These are phyloP conservation scores for Microcebus tavaratra DNA, from an alignment of 2,113 vertebrate species.

Conservation along the genomic window DNA sequence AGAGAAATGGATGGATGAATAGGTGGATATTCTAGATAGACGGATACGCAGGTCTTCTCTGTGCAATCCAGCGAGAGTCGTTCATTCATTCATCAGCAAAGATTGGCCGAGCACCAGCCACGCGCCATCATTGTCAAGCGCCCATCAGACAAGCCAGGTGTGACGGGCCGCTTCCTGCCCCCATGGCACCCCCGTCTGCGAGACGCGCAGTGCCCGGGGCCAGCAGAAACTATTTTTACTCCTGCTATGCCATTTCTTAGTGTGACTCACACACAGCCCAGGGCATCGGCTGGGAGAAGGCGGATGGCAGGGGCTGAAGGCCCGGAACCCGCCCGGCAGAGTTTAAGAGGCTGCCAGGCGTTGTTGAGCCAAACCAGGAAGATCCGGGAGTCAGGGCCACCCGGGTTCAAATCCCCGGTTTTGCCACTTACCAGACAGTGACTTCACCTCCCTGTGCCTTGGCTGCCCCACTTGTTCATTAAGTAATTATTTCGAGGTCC, in stretches of 20 bases:
- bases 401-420: neutral
- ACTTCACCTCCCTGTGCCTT: neutral
- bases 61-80: neutral
- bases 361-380: neutral
- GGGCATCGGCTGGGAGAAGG: neutral
- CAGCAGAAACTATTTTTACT: neutral
- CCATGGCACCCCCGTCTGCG: neutral
- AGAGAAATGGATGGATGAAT: neutral
- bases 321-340: neutral
- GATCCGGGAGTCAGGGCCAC: neutral
- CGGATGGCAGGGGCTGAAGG: neutral
- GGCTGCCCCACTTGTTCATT: neutral
- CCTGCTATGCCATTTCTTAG: neutral
- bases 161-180: neutral
- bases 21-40: too few relatives aligned
- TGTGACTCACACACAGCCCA: neutral
- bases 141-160: neutral
- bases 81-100: neutral
- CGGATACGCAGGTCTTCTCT: neutral
- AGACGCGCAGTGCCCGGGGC: neutral
- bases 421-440: neutral
- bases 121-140: neutral
- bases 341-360: neutral
- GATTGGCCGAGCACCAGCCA: neutral
- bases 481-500: neutral